Conservation (phyloP, 1,140 invertebrate species). For the Lamellibrachia luymesi region DNA sequence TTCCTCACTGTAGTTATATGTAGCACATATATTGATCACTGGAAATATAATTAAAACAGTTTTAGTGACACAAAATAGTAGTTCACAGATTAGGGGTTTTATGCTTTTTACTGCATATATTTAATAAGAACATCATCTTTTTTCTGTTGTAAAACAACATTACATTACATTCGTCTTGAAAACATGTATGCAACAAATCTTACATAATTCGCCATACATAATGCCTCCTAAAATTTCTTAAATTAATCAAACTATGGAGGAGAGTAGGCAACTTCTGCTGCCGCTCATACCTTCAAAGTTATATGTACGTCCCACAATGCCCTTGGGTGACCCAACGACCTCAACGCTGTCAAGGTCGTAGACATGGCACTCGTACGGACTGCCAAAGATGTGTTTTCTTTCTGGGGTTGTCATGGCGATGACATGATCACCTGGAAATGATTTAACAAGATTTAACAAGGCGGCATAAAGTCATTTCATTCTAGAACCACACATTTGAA, state of each 20-base stretch:
- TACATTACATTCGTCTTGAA: neutral
- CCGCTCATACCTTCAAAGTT: constrained; percentile 50
- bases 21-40: no score
- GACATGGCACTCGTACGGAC: constrained; percentile 89
- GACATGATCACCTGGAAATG: neutral
- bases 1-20: no score
- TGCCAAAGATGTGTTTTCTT: constrained; percentile 70
- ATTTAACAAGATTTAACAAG: neutral
- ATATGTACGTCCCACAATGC: constrained; percentile 46
- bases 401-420: neutral
- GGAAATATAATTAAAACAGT: no score
- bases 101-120: neutral
- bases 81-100: no score
- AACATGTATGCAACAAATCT: no score
- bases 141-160: neutral
- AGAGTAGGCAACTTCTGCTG: neutral
- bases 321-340: constrained; percentile 57
- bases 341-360: constrained; percentile 78
- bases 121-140: neutral
- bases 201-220: neutral
- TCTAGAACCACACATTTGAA: neutral
- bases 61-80: no score
- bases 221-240: neutral
- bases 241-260: constrained; percentile 55
- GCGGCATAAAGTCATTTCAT: neutral